These are phyloP conservation scores for Chlamydotis undulata DNA, from an alignment of 2,113 vertebrate species.

Conservation along the genomic window DNA sequence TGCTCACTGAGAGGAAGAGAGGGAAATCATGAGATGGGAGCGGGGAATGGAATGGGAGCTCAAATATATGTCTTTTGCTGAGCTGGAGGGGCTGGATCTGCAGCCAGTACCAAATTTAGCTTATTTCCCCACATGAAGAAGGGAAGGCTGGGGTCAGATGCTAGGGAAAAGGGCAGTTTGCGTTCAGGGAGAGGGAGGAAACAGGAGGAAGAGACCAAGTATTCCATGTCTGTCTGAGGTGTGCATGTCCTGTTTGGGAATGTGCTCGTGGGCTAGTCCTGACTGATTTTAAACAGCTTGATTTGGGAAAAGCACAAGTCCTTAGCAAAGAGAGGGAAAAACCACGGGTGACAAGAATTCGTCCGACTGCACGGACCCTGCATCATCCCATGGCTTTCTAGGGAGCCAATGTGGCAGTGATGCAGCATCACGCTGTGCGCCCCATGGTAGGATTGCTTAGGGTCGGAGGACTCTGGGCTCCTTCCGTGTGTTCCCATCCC, in stretches of 20 bases:
- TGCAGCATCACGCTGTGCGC: not conserved
- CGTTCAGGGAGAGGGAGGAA: not conserved
- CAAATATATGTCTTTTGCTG: not conserved
- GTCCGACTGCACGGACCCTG: not conserved
- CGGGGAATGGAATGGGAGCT: not conserved
- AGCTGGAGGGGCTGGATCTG: not conserved
- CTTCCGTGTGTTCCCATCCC: not conserved
- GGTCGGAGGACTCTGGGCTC: not conserved
- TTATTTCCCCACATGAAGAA: not conserved
- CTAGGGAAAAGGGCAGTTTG: not conserved
- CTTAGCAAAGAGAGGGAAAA: not conserved
- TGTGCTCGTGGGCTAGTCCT: not conserved
- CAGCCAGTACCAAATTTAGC: not conserved
- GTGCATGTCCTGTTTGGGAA: not conserved
- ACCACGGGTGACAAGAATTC: not conserved
- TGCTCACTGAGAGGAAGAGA: not conserved
- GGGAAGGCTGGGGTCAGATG: not conserved
- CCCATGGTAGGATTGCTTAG: not conserved
- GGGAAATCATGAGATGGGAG: accelerated
- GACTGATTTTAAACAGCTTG: not conserved
- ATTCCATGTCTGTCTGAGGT: not conserved
- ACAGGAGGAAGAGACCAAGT: not conserved
- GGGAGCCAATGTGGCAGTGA: not conserved
- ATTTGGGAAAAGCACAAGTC: not conserved
- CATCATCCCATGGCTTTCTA: not conserved